Conservation (phyloP, 2,113 vertebrate species). For the Ammodramus savannarum region DNA sequence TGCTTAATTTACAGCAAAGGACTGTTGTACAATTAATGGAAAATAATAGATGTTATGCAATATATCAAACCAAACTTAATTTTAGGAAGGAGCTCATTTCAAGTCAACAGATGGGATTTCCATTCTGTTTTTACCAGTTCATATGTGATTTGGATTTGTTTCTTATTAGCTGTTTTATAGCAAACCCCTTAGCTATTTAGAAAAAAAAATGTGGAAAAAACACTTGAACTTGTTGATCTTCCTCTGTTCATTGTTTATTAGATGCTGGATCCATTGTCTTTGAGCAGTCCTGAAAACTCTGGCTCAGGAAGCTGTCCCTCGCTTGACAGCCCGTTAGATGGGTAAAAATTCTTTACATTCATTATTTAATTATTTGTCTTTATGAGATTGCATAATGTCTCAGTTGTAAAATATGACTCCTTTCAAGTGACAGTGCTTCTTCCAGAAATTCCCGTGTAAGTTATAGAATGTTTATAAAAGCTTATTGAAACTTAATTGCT, state of each 20-base stretch:
- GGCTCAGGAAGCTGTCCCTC: slow-evolving; percentile 97
- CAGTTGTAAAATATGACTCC: not conserved
- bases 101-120: not conserved
- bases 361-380: not conserved
- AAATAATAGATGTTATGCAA: not conserved
- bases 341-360: slow-evolving; percentile 74
- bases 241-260: slow-evolving; percentile 59
- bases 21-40: not conserved
- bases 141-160: not conserved
- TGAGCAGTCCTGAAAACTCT: slow-evolving; percentile 99
- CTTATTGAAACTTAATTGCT: not conserved
- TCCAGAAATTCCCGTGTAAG: not conserved
- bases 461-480: not conserved
- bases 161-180: not conserved
- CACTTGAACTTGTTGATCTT: not conserved
- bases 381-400: not conserved
- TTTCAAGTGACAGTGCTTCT: not conserved
- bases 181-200: not conserved
- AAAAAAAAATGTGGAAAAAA: not conserved
- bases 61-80: not conserved
- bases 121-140: not conserved
- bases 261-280: slow-evolving; percentile 97
- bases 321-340: slow-evolving; percentile 97
- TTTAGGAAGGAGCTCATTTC: not conserved
- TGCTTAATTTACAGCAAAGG: not conserved